Base-by-base conservation (phyloP, 92 coral and sea anemone genomes). In the Paragorgia papillata region DNA sequence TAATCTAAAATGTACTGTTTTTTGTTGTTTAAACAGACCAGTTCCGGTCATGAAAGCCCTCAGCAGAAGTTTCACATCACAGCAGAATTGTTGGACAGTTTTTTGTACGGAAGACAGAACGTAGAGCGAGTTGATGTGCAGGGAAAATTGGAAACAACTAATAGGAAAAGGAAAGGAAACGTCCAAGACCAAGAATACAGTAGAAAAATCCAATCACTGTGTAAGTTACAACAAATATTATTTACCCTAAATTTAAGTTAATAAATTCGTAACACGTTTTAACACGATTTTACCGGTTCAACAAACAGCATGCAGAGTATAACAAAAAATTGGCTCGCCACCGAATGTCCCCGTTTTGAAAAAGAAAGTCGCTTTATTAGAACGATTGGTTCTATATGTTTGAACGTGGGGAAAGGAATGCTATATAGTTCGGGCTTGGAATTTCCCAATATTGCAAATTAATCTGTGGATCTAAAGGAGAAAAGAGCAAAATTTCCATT, bases 231-330 rank as follows among this genome's bases (percentile, higher is more conserved):
- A 0, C 33, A 49, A 68, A 44, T 21, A 17, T 12, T 68, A 49
- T 37, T 27, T 15, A 12, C 34, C 27, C 25, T 10, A n/a, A n/a
- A n/a, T n/a, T n/a, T n/a, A n/a, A n/a, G n/a, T n/a, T n/a, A n/a
- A n/a, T n/a, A n/a, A n/a, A n/a, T n/a, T 46, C 75, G 48, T 68
- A 68, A 68, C 75, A 68, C 9, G 75, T 44, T 68, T 68, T 48
- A 44, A 44, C 75, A 49, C 39, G 75, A 68, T 37, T 68, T 68
- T 8, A 48, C 58, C 59, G 75, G 40, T 68, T 40, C 60, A 68
- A 26, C 48, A 44, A 25, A 53, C 73, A 66, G n/a, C n/a, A n/a
- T n/a, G n/a, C 46, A 18, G 15, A 62, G 15, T 13, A 9, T 13
- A 10, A 46, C 26, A 35, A 35, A 31, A 27, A 39, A 30, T 37